Conservation (phyloP, 2,888 invertebrate species). For the Epinotia nisella region DNA sequence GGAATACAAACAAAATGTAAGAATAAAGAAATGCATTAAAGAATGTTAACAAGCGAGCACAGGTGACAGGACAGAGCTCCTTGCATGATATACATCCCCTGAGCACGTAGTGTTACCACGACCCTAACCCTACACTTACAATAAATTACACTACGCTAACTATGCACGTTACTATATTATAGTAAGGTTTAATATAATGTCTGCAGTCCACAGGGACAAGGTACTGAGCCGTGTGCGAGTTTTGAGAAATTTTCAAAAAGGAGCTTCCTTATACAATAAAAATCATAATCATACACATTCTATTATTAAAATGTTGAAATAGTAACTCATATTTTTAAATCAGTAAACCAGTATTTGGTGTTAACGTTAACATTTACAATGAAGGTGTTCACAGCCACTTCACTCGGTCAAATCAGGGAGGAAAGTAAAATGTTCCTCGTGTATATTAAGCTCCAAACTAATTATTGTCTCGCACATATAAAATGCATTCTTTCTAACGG, state of each 20-base stretch:
- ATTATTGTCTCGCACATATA: constrained; percentile 82
- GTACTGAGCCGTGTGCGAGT: constrained; percentile 80
- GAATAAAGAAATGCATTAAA: constrained; percentile 71
- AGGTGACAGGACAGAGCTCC: constrained; percentile 71
- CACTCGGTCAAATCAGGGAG: constrained; percentile 54
- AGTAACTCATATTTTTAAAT: constrained; percentile 36
- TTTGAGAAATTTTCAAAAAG: constrained; percentile 55
- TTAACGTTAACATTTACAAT: constrained; percentile 64
- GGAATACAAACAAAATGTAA: constrained; percentile 55
- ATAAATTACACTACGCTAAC: constrained; percentile 81
- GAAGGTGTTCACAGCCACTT: constrained; percentile 81
- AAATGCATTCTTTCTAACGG: constrained; percentile 63
- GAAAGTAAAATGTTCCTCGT: constrained; percentile 57
- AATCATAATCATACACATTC: constrained; percentile 62
- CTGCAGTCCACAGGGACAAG: constrained; percentile 73
- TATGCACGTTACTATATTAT: constrained; percentile 75
- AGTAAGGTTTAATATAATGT: constrained; percentile 67
- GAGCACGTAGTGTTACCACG: constrained; percentile 67
- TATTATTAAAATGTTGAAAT: constrained; percentile 55
- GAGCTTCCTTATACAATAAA: constrained; percentile 63
- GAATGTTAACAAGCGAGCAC: constrained; percentile 77
- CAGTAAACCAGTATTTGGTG: constrained; percentile 69
- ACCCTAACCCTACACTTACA: constrained; percentile 79
- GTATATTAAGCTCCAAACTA: constrained; percentile 67
- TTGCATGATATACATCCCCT: constrained; percentile 63